Evolutionary conservation across 2,888 invertebrate species (phyloP).

Genomic region (Cantharis flavilabris): DNA sequence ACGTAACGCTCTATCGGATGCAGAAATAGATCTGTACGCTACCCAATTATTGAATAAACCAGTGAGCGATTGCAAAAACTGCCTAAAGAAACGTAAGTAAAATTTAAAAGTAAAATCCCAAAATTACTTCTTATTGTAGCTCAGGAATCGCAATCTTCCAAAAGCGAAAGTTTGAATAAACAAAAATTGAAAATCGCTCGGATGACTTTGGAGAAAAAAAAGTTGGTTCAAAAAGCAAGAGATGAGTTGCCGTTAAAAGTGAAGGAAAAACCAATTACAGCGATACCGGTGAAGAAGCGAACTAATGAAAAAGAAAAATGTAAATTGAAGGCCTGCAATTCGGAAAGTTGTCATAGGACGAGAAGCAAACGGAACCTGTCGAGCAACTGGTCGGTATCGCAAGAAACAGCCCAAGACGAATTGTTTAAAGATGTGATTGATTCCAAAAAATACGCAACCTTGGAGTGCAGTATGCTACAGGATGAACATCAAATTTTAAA

Average conservation of each 20-base stretch:
- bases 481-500: background rate
- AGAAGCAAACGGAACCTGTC: background rate
- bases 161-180: background rate
- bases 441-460: background rate
- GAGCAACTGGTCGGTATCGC: background rate
- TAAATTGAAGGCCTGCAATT: background rate
- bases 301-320: background rate
- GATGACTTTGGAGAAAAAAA: background rate
- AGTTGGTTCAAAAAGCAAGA: background rate
- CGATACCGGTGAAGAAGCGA: background rate
- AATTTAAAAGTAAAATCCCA: background rate
- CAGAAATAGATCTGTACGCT: constrained; percentile 4
- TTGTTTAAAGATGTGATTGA: background rate
- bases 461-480: background rate
- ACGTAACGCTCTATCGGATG: background rate
- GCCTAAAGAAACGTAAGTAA: background rate
- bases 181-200: background rate
- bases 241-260: background rate
- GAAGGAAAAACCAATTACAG: background rate
- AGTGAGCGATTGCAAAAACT: background rate
- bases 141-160: background rate
- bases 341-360: background rate
- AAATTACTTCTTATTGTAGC: background rate
- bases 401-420: background rate
- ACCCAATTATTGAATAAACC: background rate